Base-by-base conservation (phyloP, 2,888 invertebrate species). In the Cryptosula pallasiana region DNA sequence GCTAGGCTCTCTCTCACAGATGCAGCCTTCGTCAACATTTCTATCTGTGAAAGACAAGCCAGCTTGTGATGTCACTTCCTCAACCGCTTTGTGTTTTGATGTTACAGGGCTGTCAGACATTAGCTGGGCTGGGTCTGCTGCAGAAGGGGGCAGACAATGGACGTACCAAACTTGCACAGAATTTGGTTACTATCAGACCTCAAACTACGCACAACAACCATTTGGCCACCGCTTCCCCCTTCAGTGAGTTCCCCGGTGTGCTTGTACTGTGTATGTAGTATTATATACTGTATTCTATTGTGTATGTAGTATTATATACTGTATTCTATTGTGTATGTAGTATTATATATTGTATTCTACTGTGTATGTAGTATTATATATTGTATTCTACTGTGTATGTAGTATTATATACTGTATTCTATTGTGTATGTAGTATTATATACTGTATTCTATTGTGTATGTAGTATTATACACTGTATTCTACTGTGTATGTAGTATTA, bases 101-200 rank as follows among this genome's bases (percentile, higher is more conserved):
- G 32, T 63, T 63, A 32, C 13, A 63, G 88, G 89, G 58, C 84
- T 93, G 81, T 88, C 88, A 76, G 89, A 78, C 35, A 76, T 75
- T 0, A 87, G 89, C 1, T 94, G 92, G 92, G 85, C 88, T 16
- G 87, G 88, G 9, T 85, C 86, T 75, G 85, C 86, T 69, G 88
- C 79, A 16, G 83, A 78, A 71, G 91, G 91, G 87, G 87, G 90
- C 88, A 90, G 95, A 0, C 92, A 93, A 79, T 96, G 96, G 96
- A 90, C 89, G 73, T 96, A 94, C 83, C 96, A 96, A 86, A 95
- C 95, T 0, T 97, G 96, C 82, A 93, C 92, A 0, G 97, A 97
- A 84, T 97, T 96, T 82, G 96, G 95, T 34, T 97, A 92, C 85
- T 97, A 91, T 85, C 96, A 97, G 87, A 92, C 94, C 0, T 93